phyloP scores from a whole-genome alignment of 37 sponge, comb jelly and placozoan genomes.

The Petrosia ficiformis region DNA sequence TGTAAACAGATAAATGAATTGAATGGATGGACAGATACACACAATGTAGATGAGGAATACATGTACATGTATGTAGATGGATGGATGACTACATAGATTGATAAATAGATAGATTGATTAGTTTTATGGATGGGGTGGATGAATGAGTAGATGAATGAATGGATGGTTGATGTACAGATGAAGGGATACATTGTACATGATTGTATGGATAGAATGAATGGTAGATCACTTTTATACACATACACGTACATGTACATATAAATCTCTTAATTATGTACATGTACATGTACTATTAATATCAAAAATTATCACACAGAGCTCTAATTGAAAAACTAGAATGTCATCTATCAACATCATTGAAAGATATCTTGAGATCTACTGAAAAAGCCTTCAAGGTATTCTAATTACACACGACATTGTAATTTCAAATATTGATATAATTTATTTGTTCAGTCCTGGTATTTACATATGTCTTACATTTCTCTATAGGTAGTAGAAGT shows the following conservation, averaged over 20 bases:
- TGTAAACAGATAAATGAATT: too few species aligned
- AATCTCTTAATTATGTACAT: not conserved
- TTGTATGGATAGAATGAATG: too few species aligned
- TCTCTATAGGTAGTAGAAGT: constrained; percentile 34
- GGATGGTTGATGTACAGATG: not conserved
- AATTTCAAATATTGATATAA: not conserved
- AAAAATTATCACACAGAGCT: constrained; percentile 5
- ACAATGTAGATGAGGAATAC: not conserved
- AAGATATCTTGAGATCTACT: not conserved
- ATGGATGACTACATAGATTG: too few species aligned
- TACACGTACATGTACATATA: constrained; percentile 1
- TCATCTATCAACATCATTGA: constrained; percentile 6
- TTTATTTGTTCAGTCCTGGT: too few species aligned
- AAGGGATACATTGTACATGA: not conserved
- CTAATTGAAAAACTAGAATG: constrained; percentile 21
- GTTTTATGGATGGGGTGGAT: not conserved
- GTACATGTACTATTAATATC: not conserved
- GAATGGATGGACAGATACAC: too few species aligned
- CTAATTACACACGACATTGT: not conserved
- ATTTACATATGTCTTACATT: not conserved
- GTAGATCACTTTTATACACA: too few species aligned
- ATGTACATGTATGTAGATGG: too few species aligned
- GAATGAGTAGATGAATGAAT: not conserved
- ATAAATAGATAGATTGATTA: not conserved
- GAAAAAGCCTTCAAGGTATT: not conserved